Evolutionary conservation across 1,140 invertebrate genomes (phyloP), one percentile per base, ranked within the genome.

Genomic region (Macrocentrus cingulum): DNA sequence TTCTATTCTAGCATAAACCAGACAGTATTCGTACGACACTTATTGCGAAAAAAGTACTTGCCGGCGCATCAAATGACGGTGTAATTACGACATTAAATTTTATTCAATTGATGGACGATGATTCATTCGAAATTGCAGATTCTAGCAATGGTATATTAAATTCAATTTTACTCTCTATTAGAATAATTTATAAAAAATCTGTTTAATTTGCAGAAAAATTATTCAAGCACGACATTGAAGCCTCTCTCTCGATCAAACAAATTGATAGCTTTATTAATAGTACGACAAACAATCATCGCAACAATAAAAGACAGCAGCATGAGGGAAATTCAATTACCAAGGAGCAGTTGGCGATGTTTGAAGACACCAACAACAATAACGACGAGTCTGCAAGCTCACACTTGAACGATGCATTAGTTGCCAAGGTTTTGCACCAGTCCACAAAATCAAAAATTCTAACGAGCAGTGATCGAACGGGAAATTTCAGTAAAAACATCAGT

Each of bases 341-440:
- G 19, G 66, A 66, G 23, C 61, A 48, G 11, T 64, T 66, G 6
- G 45, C 42, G 3, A 32, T 44, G 0, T 67, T 63, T 39, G 68
- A 70, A 34, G 69, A 70, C 13, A 68, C 48, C 19, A 70, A 65
- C 25, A 74, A 70, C 39, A 75, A 76, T 42, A 74, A 69, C 22
- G 39, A 54, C 15, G 54, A 62, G 13, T 13, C 53, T 7, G 32
- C 7, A 1, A 54, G 18, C 13, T 46, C 49, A 32, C 25, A 36
- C 16, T 37, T 63, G 15, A 60, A 56, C 29, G 52, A 63, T 11
- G 37, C 62, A 56, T 62, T 66, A 36, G 2, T 68, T 3, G 53
- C 67, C 11, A 72, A 72, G 51, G 62, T 74, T 25, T 42, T 44
- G 50, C 58, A 57, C 23, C 66, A 69, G 48, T 54, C 62, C 5